A percentile compares a stretch with the other conserved stretches of the same genome.
These are phyloP conservation scores for Phymastichus coffea DNA, from an alignment of 1,140 invertebrate genomes.

Conservation along the genomic window DNA sequence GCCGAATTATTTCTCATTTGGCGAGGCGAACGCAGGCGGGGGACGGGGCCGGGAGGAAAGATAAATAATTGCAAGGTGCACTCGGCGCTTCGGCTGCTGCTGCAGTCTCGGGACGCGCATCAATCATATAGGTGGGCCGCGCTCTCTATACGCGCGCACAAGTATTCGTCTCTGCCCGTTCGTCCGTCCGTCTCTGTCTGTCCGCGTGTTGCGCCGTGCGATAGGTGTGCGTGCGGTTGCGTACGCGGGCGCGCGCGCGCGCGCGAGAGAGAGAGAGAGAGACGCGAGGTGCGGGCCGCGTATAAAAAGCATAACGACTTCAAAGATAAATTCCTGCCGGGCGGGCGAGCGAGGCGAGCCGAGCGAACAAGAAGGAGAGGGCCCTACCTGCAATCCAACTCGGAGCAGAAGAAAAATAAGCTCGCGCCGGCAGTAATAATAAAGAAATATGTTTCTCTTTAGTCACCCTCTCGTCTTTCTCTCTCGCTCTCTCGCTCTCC, in stretches of 20 bases:
- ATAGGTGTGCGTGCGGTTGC: slow-evolving; percentile 31
- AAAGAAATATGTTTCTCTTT: slow-evolving; percentile 59
- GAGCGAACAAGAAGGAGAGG: slow-evolving; percentile 28
- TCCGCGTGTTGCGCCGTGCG: slow-evolving; percentile 2
- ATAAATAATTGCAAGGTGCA: slow-evolving; percentile 10
- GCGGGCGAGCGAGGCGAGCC: slow-evolving; percentile 1
- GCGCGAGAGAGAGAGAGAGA: no score
- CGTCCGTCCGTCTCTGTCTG: background rate
- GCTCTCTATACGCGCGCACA: slow-evolving; percentile 11
- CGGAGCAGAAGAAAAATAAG: slow-evolving; percentile 56
- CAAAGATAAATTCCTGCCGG: slow-evolving; percentile 47
- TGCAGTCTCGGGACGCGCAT: background rate
- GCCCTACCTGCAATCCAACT: slow-evolving; percentile 53
- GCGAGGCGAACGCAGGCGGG: background rate
- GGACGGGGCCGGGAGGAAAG: background rate
- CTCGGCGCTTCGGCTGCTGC: background rate
- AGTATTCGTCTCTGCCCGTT: slow-evolving; percentile 13
- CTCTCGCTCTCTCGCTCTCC: slow-evolving; percentile 13
- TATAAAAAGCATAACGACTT: slow-evolving; percentile 49
- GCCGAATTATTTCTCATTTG: slow-evolving; percentile 13
- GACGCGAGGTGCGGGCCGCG: slow-evolving; percentile 26
- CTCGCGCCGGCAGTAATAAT: slow-evolving; percentile 56
- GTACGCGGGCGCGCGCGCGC: no score
- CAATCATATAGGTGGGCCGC: slow-evolving; percentile 2
- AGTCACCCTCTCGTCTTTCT: no score